Percentiles rank a stretch among this genome's conserved stretches.
Conservation (phyloP, 2,113 vertebrate genomes). For the Tylochromis polylepis region DNA sequence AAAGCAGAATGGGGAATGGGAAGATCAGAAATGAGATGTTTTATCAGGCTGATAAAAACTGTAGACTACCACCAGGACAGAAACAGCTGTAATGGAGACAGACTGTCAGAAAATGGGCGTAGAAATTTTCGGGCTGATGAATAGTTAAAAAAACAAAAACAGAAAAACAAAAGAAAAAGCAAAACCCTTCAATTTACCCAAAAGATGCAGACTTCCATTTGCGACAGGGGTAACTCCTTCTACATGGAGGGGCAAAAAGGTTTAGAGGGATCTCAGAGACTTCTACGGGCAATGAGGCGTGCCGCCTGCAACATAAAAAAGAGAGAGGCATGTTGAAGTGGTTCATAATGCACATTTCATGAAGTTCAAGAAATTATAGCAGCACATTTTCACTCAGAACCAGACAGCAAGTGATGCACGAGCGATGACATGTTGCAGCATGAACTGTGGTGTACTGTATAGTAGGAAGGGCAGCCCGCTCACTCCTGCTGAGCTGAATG, state of each 20-base stretch:
- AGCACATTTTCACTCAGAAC: neutral
- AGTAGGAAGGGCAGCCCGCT: neutral
- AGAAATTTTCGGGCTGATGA: neutral
- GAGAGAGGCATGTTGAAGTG: conserved; percentile 21
- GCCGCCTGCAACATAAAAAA: conserved; percentile 62
- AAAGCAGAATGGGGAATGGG: neutral
- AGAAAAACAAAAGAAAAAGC: too few species aligned
- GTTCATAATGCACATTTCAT: conserved; percentile 13
- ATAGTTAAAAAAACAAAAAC: conserved; percentile 11
- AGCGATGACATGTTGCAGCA: neutral
- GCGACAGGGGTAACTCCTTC: conserved; percentile 72
- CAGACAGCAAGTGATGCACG: neutral
- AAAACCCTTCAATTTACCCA: conserved; percentile 67
- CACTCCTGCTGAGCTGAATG: neutral
- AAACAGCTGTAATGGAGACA: neutral
- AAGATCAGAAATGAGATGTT: neutral
- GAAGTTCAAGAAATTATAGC: neutral
- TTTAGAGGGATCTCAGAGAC: conserved; percentile 66
- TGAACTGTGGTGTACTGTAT: neutral
- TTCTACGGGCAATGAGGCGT: conserved; percentile 66
- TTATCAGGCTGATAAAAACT: neutral
- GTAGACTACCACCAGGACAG: neutral
- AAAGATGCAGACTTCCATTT: conserved; percentile 77
- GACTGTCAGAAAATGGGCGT: neutral
- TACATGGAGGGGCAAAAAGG: conserved; percentile 60